Conservation (phyloP, 2,797 vertebrate genomes). For the Nyctibius grandis region DNA sequence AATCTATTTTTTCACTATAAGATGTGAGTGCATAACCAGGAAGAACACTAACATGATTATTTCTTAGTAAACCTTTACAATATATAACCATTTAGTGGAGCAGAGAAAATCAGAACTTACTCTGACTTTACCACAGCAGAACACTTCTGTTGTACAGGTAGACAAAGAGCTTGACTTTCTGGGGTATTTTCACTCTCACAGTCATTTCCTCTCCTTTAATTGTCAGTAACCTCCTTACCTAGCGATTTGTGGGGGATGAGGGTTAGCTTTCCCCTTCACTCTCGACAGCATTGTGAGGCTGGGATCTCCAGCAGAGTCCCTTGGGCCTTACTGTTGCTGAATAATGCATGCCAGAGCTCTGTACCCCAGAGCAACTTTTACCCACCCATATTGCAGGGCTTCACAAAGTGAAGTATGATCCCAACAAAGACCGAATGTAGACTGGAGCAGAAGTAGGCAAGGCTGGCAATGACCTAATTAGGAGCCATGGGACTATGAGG, state of each 20-base stretch:
- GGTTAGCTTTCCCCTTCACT: not conserved
- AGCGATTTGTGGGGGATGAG: accelerated
- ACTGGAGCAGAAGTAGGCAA: not conserved
- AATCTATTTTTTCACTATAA: not conserved
- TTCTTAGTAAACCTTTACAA: not conserved
- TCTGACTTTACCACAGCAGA: not conserved
- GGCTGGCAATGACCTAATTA: not conserved
- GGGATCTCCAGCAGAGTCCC: not conserved
- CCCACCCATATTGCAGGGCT: not conserved
- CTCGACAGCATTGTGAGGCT: not conserved
- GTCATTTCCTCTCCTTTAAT: not conserved
- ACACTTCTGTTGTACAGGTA: not conserved
- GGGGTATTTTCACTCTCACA: not conserved
- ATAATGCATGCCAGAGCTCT: not conserved
- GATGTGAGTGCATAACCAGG: not conserved
- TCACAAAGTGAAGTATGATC: not conserved
- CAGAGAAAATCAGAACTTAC: not conserved
- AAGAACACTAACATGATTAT: not conserved
- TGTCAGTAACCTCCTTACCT: not conserved
- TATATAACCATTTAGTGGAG: not conserved
- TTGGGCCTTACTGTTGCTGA: not conserved
- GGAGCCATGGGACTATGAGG: not conserved
- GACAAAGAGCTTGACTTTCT: not conserved
- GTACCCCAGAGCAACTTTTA: not conserved
- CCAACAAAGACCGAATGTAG: not conserved